Evolutionary conservation across 2,888 invertebrate genomes (phyloP), one percentile per base, ranked within the genome.

Genomic region (Osedax frankpressi): DNA sequence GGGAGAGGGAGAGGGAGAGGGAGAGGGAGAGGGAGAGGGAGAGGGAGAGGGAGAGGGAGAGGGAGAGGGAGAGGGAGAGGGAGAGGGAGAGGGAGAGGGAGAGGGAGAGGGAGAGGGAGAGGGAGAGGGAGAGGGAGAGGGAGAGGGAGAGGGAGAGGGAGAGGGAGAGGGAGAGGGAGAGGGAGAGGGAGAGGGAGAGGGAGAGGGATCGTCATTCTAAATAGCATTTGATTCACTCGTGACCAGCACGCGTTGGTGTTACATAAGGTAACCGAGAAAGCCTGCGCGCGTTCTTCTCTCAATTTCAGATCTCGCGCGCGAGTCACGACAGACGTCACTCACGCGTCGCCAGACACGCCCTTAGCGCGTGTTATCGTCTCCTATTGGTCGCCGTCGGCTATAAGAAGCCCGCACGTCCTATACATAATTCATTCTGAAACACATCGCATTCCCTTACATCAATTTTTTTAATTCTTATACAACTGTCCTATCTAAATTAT

Each of bases 111-210:
- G 25, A 65, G 11, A 65, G 65, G 28, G 25, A 65, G 11, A 65
- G 65, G 28, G 25, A 65, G 11, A 65, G 65, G 28, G 25, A 65
- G 11, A n/a, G 65, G 28, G 25, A 65, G 65, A n/a, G 65, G 14
- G 1, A n/a, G 2, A n/a, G 65, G 28, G 25, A 65, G 65, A 65
- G 24, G 28, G 25, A 65, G 65, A 65, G 65, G 28, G 25, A 65
- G 65, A 65, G 65, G 28, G 65, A 63, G 65, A 65, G 65, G 28
- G 24, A 65, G 65, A n/a, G 24, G 14, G 24, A n/a, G 65, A 65
- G 65, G 14, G 6, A n/a, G 24, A n/a, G 24, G 14, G 24, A 19
- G 19, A 65, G 65, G 28, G 1, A 65, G n/a, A 65, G n/a, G 28
- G 0, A 65, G n/a, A 65, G n/a, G 14, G 1, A 65, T n/a, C n/a